Evolutionary conservation across 2,797 vertebrate genomes (phyloP).

Genomic region (Oophaga sylvatica): DNA sequence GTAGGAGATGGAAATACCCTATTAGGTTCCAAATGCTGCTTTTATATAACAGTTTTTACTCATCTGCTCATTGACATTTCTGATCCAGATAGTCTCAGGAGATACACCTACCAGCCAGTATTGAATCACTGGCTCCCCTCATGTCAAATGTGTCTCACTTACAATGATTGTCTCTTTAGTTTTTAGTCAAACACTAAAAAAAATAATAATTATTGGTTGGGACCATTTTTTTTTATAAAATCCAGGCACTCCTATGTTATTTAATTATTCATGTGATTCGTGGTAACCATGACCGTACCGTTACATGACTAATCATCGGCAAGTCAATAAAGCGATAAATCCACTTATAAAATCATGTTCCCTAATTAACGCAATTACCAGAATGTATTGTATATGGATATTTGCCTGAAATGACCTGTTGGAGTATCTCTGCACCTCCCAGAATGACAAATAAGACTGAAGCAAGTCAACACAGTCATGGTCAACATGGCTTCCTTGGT

Average conservation of each 20-base stretch:
- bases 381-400: neutral
- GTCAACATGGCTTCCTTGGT: neutral
- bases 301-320: neutral
- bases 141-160: neutral
- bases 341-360: neutral
- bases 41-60: neutral
- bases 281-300: neutral
- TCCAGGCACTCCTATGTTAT: conserved; percentile 19
- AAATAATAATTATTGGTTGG: conserved; percentile 5
- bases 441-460: neutral
- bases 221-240: neutral
- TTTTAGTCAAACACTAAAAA: conserved; percentile 10
- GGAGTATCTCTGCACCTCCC: neutral
- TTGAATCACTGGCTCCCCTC: neutral
- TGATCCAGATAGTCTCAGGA: neutral
- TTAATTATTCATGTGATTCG: neutral
- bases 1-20: too few relatives aligned
- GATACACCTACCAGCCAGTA: too few relatives aligned
- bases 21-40: neutral
- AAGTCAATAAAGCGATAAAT: neutral
- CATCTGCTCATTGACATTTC: neutral
- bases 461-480: neutral
- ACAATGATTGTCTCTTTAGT: conserved; percentile 28
- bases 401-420: conserved; percentile 1
- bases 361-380: neutral